Evolutionary conservation across 1,140 invertebrate genomes (phyloP).

Genomic region (Macrocentrus cingulum): DNA sequence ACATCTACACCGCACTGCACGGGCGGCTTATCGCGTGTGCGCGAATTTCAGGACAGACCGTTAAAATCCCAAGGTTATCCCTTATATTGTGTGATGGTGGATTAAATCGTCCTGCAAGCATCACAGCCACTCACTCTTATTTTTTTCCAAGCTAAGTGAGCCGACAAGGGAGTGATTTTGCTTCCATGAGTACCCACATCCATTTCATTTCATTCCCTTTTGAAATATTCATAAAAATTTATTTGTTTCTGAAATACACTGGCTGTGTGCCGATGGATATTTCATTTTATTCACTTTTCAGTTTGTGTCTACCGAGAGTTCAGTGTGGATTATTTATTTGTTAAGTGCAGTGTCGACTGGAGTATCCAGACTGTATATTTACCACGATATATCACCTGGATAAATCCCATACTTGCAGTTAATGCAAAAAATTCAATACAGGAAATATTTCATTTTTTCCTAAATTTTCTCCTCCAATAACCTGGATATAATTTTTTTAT

Average conservation of each 20-base stretch:
- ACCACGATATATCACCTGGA: too few species aligned
- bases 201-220: conserved; percentile 26
- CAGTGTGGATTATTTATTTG: conserved; percentile 15
- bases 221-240: conserved; percentile 22
- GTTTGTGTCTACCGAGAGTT: conserved; percentile 2
- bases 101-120: conserved; percentile 27
- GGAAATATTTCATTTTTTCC: too few species aligned
- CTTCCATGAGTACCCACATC: conserved; percentile 22
- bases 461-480: too few species aligned
- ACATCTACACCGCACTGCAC: too few species aligned
- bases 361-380: not conserved
- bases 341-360: conserved; percentile 3
- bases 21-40: too few species aligned
- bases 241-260: not conserved
- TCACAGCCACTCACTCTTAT: conserved; percentile 9
- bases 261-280: not conserved
- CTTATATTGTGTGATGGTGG: conserved; percentile 2
- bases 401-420: too few species aligned
- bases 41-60: not conserved
- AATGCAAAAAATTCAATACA: too few species aligned
- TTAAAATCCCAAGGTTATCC: not conserved
- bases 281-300: not conserved
- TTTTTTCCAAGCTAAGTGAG: conserved; percentile 22
- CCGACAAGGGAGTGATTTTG: conserved; percentile 29
- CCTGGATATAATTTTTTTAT: too few species aligned